Conservation (phyloP, 30 jellyfish, hydroid and myxozoan species). For the Haliclystus octoradiatus region DNA sequence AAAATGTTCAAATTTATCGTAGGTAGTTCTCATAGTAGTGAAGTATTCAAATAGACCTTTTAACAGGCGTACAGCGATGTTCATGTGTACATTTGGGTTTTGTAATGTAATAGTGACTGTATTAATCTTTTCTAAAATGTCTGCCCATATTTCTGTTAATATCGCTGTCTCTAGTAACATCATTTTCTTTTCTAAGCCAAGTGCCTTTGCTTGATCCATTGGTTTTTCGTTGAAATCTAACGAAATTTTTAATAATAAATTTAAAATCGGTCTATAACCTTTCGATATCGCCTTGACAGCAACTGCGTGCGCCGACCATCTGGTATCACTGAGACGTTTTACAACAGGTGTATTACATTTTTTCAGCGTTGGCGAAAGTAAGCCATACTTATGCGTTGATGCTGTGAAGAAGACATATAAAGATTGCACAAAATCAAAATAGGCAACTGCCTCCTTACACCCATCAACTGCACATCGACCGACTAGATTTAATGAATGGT, state of each 20-base stretch:
- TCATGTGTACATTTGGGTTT: not conserved
- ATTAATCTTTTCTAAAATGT: constrained; percentile 11
- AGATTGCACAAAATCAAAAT: constrained; percentile 10
- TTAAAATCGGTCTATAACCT: not conserved
- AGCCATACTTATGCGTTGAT: not conserved
- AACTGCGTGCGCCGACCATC: constrained; percentile 50
- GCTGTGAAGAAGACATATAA: not conserved
- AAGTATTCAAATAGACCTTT: not conserved
- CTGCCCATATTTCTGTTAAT: constrained; percentile 21
- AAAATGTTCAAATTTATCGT: not conserved
- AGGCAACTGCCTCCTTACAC: constrained; percentile 46
- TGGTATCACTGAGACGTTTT: constrained; percentile 33
- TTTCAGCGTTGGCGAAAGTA: not conserved
- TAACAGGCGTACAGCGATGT: not conserved
- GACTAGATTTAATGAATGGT: constrained; percentile 37
- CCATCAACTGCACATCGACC: constrained; percentile 48
- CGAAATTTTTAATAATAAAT: not conserved
- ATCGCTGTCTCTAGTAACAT: constrained; percentile 5
- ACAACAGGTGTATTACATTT: constrained; percentile 6
- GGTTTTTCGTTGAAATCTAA: not conserved
- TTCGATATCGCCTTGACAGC: constrained; percentile 44
- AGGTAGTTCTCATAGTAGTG: not conserved
- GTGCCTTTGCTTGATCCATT: not conserved
- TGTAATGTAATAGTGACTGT: constrained; percentile 24
- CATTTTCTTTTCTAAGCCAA: not conserved